Percentiles rank a stretch among this genome's conserved stretches.
These are phyloP conservation scores for Tylochromis polylepis DNA, from an alignment of 2,113 vertebrate species.

Conservation along the genomic window DNA sequence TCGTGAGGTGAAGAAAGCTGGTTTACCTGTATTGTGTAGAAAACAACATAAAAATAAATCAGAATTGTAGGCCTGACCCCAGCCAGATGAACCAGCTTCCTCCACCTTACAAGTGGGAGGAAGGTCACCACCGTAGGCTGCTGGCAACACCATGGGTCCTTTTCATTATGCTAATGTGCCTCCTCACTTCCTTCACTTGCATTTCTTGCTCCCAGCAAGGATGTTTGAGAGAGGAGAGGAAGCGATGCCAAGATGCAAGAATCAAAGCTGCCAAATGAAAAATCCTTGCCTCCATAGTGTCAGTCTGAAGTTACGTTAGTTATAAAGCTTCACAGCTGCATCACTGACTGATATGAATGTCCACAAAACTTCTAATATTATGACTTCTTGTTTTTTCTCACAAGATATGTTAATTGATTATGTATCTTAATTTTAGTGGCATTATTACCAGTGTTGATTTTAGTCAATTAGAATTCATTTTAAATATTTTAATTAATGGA, in stretches of 20 bases:
- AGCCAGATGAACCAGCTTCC: not conserved
- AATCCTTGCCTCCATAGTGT: not conserved
- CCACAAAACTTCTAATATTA: not conserved
- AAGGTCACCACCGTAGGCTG: not conserved
- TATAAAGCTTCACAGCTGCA: not conserved
- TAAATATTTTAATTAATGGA: not conserved
- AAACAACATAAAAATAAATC: not conserved
- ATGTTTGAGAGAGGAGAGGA: not conserved
- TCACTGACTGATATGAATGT: not conserved
- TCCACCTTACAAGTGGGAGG: not conserved
- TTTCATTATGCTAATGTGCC: not conserved
- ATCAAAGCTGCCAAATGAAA: not conserved
- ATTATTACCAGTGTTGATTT: not conserved
- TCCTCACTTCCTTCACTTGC: not conserved
- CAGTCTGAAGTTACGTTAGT: not conserved
- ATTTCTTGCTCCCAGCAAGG: not conserved
- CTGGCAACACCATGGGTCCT: not conserved
- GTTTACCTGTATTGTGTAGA: not conserved
- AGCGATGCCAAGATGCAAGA: not conserved
- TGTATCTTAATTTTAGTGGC: not conserved
- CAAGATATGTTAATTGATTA: not conserved
- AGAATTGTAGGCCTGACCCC: not conserved
- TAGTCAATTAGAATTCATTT: not conserved
- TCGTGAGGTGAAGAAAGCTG: not conserved
- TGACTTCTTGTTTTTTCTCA: not conserved